Evolutionary conservation across 2,888 invertebrate species (phyloP).

Genomic region (Cephus pulcher): DNA sequence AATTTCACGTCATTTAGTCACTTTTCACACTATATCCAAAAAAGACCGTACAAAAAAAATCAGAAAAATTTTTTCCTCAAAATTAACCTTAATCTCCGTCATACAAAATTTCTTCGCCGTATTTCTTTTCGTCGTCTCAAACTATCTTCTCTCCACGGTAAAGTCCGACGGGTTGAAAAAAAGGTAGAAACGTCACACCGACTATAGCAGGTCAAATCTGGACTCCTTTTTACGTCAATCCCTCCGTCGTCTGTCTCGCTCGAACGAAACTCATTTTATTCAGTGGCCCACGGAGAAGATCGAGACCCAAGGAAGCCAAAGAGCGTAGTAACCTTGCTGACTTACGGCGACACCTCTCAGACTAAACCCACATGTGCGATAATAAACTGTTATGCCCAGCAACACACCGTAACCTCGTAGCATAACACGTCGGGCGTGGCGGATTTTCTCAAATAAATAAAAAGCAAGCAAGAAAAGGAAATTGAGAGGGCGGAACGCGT

Average conservation of each 20-base stretch:
- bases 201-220: conserved; percentile 18
- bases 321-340: conserved; percentile 27
- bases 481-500: conserved; percentile 3
- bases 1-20: background rate
- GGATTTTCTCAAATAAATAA: conserved; percentile 6
- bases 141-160: background rate
- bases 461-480: conserved; percentile 2
- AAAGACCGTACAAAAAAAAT: background rate
- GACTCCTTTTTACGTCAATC: background rate
- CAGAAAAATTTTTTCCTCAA: background rate
- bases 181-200: background rate
- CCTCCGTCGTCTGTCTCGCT: conserved; percentile 14
- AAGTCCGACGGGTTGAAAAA: background rate
- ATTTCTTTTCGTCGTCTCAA: background rate
- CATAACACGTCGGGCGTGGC: conserved; percentile 1
- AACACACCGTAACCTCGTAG: conserved; percentile 28
- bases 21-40: background rate
- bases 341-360: conserved; percentile 39
- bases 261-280: conserved; percentile 35
- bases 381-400: conserved; percentile 33
- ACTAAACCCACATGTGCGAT: conserved; percentile 41
- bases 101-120: background rate
- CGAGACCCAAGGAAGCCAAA: conserved; percentile 17
- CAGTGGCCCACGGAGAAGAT: conserved; percentile 19
- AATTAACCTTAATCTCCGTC: background rate